Evolutionary conservation across 2,888 invertebrate genomes (phyloP).

Genomic region (Cecidostiba fungosa): DNA sequence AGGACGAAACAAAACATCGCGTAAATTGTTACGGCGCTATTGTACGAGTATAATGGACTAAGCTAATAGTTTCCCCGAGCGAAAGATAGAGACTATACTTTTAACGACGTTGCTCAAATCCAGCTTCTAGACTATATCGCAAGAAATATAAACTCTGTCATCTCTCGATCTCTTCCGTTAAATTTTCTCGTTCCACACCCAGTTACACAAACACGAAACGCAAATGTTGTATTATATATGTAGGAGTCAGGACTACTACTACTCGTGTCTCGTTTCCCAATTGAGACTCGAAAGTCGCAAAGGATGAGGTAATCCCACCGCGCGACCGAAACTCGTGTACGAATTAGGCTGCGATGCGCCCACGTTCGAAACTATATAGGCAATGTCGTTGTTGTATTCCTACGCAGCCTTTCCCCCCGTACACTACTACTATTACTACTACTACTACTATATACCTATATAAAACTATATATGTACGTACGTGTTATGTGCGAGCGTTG

Average conservation of each 20-base stretch:
- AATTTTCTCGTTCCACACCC: not conserved
- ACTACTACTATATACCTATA: not conserved
- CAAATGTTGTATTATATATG: not conserved
- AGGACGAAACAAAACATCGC: constrained; percentile 19
- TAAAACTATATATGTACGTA: not conserved
- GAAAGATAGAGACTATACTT: not conserved
- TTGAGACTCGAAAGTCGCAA: not conserved
- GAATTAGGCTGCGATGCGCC: constrained; percentile 42
- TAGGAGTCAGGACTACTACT: not conserved
- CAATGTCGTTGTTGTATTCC: not conserved
- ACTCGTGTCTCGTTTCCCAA: not conserved
- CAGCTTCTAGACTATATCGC: not conserved
- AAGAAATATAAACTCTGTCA: not conserved
- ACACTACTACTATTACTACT: too few species aligned
- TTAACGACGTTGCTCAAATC: constrained; percentile 29
- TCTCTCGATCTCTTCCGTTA: not conserved
- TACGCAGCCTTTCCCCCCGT: not conserved
- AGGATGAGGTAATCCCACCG: constrained; percentile 25
- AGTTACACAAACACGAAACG: not conserved
- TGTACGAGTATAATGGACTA: not conserved
- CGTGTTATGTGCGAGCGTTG: not conserved
- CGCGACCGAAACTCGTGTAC: constrained; percentile 29
- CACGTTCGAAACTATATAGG: not conserved
- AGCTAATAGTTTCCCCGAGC: not conserved
- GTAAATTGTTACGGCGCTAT: constrained; percentile 21